Percentiles rank a stretch among this genome's conserved stretches.
These are phyloP conservation scores for Pocota personata DNA, from an alignment of 2,888 invertebrate species.

Conservation along the genomic window DNA sequence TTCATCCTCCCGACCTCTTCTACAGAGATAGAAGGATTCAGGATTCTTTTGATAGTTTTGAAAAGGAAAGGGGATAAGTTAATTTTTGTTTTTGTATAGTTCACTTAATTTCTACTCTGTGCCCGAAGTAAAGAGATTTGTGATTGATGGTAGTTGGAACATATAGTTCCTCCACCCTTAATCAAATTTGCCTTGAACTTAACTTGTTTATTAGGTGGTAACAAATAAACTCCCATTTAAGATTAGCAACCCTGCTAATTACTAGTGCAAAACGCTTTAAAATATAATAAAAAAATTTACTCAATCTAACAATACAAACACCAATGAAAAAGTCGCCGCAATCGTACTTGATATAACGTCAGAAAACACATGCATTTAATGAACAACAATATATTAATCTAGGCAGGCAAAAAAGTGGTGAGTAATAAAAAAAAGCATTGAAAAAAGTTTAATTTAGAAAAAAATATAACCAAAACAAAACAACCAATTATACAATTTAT, in stretches of 20 bases:
- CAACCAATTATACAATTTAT: neutral
- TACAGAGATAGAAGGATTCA: too few relatives aligned
- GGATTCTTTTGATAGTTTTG: too few relatives aligned
- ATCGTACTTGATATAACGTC: neutral
- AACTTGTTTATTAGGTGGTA: too few relatives aligned
- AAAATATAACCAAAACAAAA: neutral
- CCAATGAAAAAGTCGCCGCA: neutral
- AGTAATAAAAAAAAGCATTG: conserved; percentile 5
- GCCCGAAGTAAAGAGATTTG: too few relatives aligned
- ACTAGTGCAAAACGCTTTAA: neutral
- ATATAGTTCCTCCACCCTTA: too few relatives aligned
- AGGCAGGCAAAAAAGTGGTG: neutral
- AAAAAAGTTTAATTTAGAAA: neutral
- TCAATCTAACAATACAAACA: neutral
- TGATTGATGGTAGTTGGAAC: too few relatives aligned
- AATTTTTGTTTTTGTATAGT: too few relatives aligned
- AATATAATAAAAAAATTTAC: neutral
- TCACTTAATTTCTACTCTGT: too few relatives aligned
- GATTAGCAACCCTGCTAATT: neutral
- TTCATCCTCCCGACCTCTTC: too few relatives aligned
- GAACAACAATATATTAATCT: neutral
- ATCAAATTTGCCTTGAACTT: too few relatives aligned
- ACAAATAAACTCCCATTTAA: neutral
- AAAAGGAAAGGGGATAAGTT: too few relatives aligned
- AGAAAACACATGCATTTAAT: conserved; percentile 1